Evolutionary conservation across 2,113 vertebrate species (phyloP).

Genomic region (Perca fluviatilis): DNA sequence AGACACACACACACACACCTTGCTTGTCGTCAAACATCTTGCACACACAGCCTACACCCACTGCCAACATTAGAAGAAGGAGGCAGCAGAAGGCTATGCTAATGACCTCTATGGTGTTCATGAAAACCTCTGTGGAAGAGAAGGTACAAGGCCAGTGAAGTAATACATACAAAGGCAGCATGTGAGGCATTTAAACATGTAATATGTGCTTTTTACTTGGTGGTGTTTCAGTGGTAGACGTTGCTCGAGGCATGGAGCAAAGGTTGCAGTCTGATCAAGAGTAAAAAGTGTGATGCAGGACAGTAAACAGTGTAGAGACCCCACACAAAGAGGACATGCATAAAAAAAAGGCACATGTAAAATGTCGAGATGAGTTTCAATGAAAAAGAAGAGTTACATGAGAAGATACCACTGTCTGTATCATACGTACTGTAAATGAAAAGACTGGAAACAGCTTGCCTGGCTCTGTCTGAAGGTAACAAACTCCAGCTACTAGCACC

Average conservation of each 20-base stretch:
- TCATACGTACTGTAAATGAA: not conserved
- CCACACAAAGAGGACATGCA: not conserved
- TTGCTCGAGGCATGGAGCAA: conserved; percentile 17
- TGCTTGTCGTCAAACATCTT: conserved; percentile 26
- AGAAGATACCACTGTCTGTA: not conserved
- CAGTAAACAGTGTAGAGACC: conserved; percentile 2
- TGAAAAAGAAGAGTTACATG: not conserved
- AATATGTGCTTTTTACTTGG: conserved; percentile 44
- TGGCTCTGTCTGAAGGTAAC: not conserved
- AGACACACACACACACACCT: conserved; percentile 46
- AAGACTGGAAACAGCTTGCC: not conserved
- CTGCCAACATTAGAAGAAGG: conserved; percentile 66
- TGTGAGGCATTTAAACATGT: not conserved
- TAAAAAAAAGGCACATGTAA: not conserved
- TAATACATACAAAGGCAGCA: accelerated
- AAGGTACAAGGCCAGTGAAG: not conserved
- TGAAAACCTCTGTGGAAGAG: conserved; percentile 48
- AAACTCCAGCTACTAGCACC: not conserved
- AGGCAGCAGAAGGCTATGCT: conserved; percentile 76
- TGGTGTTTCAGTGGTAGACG: conserved; percentile 24
- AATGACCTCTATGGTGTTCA: conserved; percentile 58
- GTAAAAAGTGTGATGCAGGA: conserved; percentile 9
- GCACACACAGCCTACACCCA: conserved; percentile 44
- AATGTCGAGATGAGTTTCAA: not conserved
- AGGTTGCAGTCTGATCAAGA: conserved; percentile 49